Percentiles rank a stretch among this genome's conserved stretches.
These are phyloP conservation scores for Mormoops blainvillei DNA, from an alignment of 2,113 vertebrate species.

Conservation along the genomic window DNA sequence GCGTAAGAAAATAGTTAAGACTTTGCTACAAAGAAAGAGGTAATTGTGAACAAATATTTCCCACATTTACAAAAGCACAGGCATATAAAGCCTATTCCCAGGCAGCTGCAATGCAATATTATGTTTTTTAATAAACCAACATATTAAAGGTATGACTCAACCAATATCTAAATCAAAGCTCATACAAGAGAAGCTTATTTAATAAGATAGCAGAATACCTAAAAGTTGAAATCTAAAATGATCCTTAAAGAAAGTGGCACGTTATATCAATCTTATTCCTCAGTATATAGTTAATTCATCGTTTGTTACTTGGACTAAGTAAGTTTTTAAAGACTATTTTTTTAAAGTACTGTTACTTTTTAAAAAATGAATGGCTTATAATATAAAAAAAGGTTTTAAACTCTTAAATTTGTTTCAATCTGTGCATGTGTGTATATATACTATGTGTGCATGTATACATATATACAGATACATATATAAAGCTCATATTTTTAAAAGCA, in stretches of 20 bases:
- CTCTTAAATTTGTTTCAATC: not conserved
- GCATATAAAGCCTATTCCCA: not conserved
- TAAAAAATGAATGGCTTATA: not conserved
- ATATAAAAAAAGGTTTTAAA: not conserved
- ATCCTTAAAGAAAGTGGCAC: not conserved
- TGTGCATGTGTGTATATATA: not conserved
- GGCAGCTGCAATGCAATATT: not conserved
- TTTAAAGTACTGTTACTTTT: not conserved
- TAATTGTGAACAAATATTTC: not conserved
- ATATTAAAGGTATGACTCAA: not conserved
- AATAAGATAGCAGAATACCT: not conserved
- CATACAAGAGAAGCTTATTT: not conserved
- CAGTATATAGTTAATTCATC: not conserved
- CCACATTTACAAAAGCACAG: not conserved
- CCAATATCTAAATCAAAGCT: conserved; percentile 5
- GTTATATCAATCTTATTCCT: not conserved
- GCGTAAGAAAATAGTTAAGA: not conserved
- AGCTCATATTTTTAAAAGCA: not conserved
- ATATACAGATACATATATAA: not conserved
- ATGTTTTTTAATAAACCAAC: not conserved
- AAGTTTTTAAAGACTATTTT: not conserved
- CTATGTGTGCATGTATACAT: not conserved
- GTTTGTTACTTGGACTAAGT: not conserved
- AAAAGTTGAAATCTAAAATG: not conserved
- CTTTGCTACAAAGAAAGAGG: not conserved